phyloP scores from a whole-genome alignment of 92 coral and sea anemone genomes.

The Muricea muricata region DNA sequence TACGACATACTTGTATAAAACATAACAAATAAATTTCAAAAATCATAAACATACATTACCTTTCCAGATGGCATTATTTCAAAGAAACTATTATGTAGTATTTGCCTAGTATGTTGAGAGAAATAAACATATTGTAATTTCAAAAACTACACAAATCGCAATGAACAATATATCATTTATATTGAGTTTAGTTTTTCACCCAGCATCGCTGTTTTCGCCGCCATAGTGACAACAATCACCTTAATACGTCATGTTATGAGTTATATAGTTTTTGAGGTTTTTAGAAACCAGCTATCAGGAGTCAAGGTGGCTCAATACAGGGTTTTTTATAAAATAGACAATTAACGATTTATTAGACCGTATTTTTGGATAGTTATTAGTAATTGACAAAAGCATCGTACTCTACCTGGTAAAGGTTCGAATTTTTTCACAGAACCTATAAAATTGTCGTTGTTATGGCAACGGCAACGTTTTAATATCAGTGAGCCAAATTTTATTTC shows the following conservation, averaged over 20 bases:
- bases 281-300: too few relatives aligned
- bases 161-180: neutral
- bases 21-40: neutral
- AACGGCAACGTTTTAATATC: too few relatives aligned
- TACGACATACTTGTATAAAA: neutral
- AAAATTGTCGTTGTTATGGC: too few relatives aligned
- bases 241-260: neutral
- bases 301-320: too few relatives aligned
- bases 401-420: too few relatives aligned
- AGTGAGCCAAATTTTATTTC: too few relatives aligned
- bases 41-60: neutral
- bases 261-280: too few relatives aligned
- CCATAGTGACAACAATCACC: constrained; percentile 34
- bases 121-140: neutral
- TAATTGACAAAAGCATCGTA: too few relatives aligned
- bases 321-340: too few relatives aligned
- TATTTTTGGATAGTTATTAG: too few relatives aligned
- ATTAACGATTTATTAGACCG: too few relatives aligned
- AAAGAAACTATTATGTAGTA: neutral
- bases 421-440: too few relatives aligned
- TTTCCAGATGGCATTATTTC: constrained; percentile 42
- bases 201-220: constrained; percentile 7
- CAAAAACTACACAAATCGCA: neutral
- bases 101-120: neutral
- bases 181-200: neutral